A percentile compares a stretch with the other conserved stretches of the same genome.
phyloP scores from a whole-genome alignment of 2,888 invertebrate species.

The Synergus japonicus region DNA sequence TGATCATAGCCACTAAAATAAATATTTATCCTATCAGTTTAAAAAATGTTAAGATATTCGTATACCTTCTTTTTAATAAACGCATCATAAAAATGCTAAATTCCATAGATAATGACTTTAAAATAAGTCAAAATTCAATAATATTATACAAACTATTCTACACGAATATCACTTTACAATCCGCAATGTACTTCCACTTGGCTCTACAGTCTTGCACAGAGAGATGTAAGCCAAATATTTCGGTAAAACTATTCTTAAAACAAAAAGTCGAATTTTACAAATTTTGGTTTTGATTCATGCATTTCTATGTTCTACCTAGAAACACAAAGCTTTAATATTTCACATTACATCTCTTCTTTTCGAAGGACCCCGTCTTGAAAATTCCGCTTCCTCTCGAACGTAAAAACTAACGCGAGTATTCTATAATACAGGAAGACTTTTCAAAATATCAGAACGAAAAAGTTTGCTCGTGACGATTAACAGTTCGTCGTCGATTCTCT shows the following conservation, averaged over 20 bases:
- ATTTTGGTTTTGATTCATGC: constrained; percentile 33
- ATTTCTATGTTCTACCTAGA: constrained; percentile 9
- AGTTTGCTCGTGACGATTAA: constrained; percentile 11
- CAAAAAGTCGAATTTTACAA: neutral
- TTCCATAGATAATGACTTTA: constrained; percentile 27
- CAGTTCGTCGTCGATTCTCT: constrained; percentile 24
- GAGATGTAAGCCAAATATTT: constrained; percentile 19
- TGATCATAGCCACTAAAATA: constrained; percentile 33
- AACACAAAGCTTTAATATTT: constrained; percentile 28
- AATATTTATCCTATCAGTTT: constrained; percentile 32
- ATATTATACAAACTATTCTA: constrained; percentile 39
- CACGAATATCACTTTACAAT: constrained; percentile 30
- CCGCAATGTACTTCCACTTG: neutral
- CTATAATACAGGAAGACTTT: constrained; percentile 55
- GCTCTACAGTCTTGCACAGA: constrained; percentile 28
- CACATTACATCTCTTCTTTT: constrained; percentile 35
- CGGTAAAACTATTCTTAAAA: neutral
- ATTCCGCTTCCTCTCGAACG: constrained; percentile 7
- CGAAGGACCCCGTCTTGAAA: constrained; percentile 35
- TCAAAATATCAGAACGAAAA: constrained; percentile 46
- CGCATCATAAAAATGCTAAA: constrained; percentile 35
- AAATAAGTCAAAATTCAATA: constrained; percentile 26
- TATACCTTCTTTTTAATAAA: constrained; percentile 32
- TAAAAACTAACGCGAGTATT: constrained; percentile 39
- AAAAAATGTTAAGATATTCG: constrained; percentile 36